Base-by-base conservation (phyloP, 2,113 vertebrate species). In the Dasyurus viverrinus region DNA sequence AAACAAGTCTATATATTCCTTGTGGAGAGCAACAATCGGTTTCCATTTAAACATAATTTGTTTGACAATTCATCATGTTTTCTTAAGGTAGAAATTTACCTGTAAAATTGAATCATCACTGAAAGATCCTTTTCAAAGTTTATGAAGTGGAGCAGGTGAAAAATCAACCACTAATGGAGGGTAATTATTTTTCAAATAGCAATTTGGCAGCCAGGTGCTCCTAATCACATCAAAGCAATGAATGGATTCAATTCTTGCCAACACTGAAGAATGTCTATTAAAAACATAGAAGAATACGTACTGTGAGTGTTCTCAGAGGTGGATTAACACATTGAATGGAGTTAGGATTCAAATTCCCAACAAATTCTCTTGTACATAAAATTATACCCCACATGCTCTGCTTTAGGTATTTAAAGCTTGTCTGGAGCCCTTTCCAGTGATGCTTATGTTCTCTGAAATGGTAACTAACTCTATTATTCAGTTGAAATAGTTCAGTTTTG, bases 191-290 rank as follows among this genome's bases (percentile, higher is more conserved):
- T 92, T 60, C n/a, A 92, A 47, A 92, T 55, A 93, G 84, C 93
- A 90, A 27, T 94, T 92, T 91, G 94, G 84, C 55, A 76, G 93
- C 92, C 89, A 97, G 89, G 30, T 97, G 89, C 90, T 97, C 25
- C 92, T 97, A 93, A 68, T 95, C 91, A 93, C 53, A 95, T 57
- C 19, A 53, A 26, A 94, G 91, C 93, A 92, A 94, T 92, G 94
- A 50, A 92, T 89, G 23, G 94, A 93, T 97, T 97, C 94, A 53
- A 89, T 47, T 94, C 93, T 93, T 91, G 47, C 76, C 8, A 89
- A 93, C 92, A 95, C 53, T 57, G 89, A 96, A 93, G 89, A 42
- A 27, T 92, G 90, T 91, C 93, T 97, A 48, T 97, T 97, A 92
- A 95, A 89, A 90, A 94, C 90, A 55, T 93, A 53, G 53, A 27